Conservation (phyloP, 2,888 invertebrate species). For the Drosophila testacea region DNA sequence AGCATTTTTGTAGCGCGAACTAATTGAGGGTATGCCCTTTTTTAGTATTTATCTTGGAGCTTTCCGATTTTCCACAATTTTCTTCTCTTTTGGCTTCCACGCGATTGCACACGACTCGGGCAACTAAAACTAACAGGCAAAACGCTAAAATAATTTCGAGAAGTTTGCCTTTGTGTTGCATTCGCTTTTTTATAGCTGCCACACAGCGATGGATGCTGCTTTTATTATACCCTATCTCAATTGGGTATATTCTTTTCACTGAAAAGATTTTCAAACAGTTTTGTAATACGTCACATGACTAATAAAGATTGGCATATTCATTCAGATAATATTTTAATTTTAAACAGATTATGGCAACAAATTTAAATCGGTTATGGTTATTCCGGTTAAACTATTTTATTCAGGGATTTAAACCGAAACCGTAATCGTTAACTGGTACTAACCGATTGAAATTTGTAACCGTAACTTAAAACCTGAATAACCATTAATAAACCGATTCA, state of each 20-base stretch:
- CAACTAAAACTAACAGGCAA: conserved; percentile 63
- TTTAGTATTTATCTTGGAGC: conserved; percentile 6
- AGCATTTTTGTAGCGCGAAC: conserved; percentile 3
- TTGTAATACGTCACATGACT: no score
- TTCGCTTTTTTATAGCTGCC: conserved; percentile 61
- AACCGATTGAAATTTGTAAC: no score
- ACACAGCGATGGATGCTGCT: conserved; percentile 20
- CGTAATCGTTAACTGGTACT: no score
- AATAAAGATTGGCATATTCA: no score
- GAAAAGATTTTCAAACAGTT: no score
- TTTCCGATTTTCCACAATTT: conserved; percentile 36
- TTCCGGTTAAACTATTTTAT: no score
- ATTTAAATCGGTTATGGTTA: no score
- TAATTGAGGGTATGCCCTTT: conserved; percentile 12
- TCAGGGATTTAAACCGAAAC: no score
- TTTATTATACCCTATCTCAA: not conserved
- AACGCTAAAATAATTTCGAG: conserved; percentile 70
- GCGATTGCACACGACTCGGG: conserved; percentile 69
- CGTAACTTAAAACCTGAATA: no score
- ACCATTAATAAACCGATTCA: no score
- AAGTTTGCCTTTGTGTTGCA: conserved; percentile 72
- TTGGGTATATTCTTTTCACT: conserved; percentile 17
- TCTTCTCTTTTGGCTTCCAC: conserved; percentile 63
- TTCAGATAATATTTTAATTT: no score
- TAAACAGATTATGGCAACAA: no score